Evolutionary conservation across 1,140 invertebrate genomes (phyloP), one percentile per base, ranked within the genome.

Genomic region (Phymorhynchus buccinoides): DNA sequence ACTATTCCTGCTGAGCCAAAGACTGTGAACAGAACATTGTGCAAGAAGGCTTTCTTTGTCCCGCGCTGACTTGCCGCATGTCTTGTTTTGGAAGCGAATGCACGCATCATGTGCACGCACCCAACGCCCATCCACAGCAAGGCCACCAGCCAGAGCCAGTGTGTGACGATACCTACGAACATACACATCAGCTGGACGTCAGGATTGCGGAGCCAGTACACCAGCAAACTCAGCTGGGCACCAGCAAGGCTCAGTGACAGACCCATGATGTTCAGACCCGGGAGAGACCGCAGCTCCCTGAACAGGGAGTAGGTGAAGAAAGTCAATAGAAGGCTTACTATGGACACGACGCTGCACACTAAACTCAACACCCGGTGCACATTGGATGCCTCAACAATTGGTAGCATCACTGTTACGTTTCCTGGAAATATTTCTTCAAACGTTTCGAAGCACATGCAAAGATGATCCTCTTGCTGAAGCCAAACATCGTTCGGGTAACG

Each of bases 131-230:
- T n/a, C n/a, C n/a, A n/a, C n/a, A n/a, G n/a, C n/a, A n/a, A n/a
- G n/a, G n/a, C n/a, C n/a, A n/a, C n/a, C 18, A 27, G n/a, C n/a
- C n/a, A n/a, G n/a, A n/a, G n/a, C n/a, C n/a, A n/a, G n/a, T n/a
- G n/a, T n/a, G n/a, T n/a, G n/a, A n/a, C n/a, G n/a, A n/a, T n/a
- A n/a, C n/a, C n/a, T n/a, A n/a, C n/a, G n/a, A n/a, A n/a, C n/a
- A n/a, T n/a, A n/a, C n/a, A 93, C 7, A 97, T 97, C 14, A 42
- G 56, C 22, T 32, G 35, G 77, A 85, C 80, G 83, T 85, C 44
- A 3, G 66, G 14, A 37, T 97, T 97, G n/a, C n/a, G 32, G 97
- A 98, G 98, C 0, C 81, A 88, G 22, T 92, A 91, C 18, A 93
- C 87, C 3, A 94, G 86, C 71, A 94, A 93, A 14, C 93, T 86